Conservation (phyloP, 2,797 vertebrate genomes). For the Brachymystax lenok region DNA sequence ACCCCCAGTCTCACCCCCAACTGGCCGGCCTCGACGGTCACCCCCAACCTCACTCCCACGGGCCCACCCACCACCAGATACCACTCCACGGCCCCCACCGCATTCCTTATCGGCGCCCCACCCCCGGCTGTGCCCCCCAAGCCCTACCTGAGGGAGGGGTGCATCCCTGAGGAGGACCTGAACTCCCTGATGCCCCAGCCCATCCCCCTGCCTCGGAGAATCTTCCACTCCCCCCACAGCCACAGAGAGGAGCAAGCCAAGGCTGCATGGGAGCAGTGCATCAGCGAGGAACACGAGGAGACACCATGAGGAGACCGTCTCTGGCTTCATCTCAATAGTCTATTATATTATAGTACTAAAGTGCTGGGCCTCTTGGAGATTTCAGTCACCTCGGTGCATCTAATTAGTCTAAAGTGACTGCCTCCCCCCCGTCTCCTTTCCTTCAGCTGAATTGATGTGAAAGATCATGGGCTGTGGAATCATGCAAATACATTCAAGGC, state of each 20-base stretch:
- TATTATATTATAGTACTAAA: slow-evolving; percentile 25
- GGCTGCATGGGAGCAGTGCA: slow-evolving; percentile 93
- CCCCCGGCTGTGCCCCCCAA: slow-evolving; percentile 92
- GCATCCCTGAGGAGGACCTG: slow-evolving; percentile 83
- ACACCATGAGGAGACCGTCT: slow-evolving; percentile 56
- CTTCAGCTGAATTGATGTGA: slow-evolving; percentile 51
- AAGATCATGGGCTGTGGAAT: slow-evolving; percentile 13
- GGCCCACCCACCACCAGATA: slow-evolving; percentile 50
- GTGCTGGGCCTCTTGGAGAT: not conserved
- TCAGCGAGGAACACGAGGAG: slow-evolving; percentile 87
- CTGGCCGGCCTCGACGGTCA: slow-evolving; percentile 73
- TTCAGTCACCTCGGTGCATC: not conserved
- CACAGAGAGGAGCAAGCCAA: slow-evolving; percentile 90
- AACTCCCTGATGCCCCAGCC: slow-evolving; percentile 77
- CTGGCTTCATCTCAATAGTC: slow-evolving; percentile 12
- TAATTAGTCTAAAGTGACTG: not conserved
- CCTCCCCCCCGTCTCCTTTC: slow-evolving; percentile 39
- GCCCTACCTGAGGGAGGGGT: slow-evolving; percentile 89
- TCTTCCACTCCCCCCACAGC: slow-evolving; percentile 85
- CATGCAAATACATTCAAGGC: not conserved
- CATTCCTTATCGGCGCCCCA: slow-evolving; percentile 83
- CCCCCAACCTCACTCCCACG: slow-evolving; percentile 72
- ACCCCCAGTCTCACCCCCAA: slow-evolving; percentile 81
- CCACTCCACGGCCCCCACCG: slow-evolving; percentile 70
- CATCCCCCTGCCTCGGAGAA: slow-evolving; percentile 92